Evolutionary conservation across 1,140 invertebrate species (phyloP).

Genomic region (Drosophila tsacasi): DNA sequence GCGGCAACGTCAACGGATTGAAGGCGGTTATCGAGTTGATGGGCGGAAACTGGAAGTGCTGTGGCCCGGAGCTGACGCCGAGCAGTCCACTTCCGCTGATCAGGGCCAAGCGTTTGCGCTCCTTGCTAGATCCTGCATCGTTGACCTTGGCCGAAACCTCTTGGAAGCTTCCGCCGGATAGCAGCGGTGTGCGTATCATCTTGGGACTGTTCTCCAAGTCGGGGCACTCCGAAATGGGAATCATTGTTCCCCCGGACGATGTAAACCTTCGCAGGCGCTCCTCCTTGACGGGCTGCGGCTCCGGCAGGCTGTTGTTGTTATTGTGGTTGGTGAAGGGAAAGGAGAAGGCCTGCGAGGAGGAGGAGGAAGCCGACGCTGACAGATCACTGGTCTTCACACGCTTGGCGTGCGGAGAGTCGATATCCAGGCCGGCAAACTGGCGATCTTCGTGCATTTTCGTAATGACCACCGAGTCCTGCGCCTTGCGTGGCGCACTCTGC

Average conservation of each 20-base stretch:
- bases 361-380: background rate
- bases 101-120: constrained; percentile 49
- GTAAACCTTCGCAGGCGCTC: constrained; percentile 73
- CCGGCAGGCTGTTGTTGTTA: constrained; percentile 20
- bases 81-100: constrained; percentile 7
- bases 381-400: constrained; percentile 36
- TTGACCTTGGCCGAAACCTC: constrained; percentile 70
- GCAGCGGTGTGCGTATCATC: constrained; percentile 75
- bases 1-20: constrained; percentile 89
- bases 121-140: constrained; percentile 43
- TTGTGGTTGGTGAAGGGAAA: constrained; percentile 32
- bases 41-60: constrained; percentile 88
- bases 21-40: constrained; percentile 89
- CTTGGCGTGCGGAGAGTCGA: constrained; percentile 40
- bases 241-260: constrained; percentile 80
- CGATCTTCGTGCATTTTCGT: constrained; percentile 84
- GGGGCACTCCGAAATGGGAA: constrained; percentile 78
- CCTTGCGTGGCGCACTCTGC: constrained; percentile 58
- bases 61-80: constrained; percentile 50
- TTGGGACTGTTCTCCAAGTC: constrained; percentile 81
- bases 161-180: constrained; percentile 82
- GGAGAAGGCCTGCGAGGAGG: constrained; percentile 10
- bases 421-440: constrained; percentile 33
- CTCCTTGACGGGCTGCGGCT: constrained; percentile 58
- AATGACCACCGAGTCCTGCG: constrained; percentile 76